Evolutionary conservation across 2,113 vertebrate species (phyloP).

Genomic region (Rana temporaria): DNA sequence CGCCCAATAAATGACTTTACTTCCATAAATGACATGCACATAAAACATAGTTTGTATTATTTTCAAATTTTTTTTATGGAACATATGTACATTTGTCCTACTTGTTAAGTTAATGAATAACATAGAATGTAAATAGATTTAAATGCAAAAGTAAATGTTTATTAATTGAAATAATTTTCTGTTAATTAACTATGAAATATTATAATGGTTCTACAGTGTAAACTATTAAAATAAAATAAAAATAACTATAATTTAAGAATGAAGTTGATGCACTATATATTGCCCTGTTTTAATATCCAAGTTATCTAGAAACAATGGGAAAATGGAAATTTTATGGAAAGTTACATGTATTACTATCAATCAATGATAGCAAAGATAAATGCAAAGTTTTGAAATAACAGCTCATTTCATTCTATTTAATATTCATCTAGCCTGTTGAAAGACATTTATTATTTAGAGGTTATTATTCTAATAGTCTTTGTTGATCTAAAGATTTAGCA

Average conservation of each 20-base stretch:
- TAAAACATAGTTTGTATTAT: no score
- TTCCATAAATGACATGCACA: neutral
- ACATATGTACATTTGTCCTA: neutral
- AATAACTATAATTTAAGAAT: no score
- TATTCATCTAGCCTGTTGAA: constrained; percentile 34
- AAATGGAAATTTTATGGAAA: constrained; percentile 1
- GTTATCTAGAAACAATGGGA: neutral
- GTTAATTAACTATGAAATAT: no score
- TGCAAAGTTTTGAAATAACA: constrained; percentile 19
- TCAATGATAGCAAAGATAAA: constrained; percentile 29
- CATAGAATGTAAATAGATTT: no score
- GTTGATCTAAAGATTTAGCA: constrained; percentile 49
- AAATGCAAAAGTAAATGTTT: no score
- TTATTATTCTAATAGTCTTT: constrained; percentile 46
- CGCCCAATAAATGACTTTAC: no score
- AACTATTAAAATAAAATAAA: no score
- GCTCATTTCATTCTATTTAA: constrained; percentile 30
- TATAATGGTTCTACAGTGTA: no score
- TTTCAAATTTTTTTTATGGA: no score
- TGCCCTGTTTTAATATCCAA: neutral
- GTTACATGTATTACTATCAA: constrained; percentile 27
- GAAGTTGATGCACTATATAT: no score
- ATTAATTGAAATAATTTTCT: no score
- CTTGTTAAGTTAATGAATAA: neutral
- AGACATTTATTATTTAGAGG: constrained; percentile 37